phyloP scores from a whole-genome alignment of 2,797 vertebrate genomes.

The Manis pentadactyla region DNA sequence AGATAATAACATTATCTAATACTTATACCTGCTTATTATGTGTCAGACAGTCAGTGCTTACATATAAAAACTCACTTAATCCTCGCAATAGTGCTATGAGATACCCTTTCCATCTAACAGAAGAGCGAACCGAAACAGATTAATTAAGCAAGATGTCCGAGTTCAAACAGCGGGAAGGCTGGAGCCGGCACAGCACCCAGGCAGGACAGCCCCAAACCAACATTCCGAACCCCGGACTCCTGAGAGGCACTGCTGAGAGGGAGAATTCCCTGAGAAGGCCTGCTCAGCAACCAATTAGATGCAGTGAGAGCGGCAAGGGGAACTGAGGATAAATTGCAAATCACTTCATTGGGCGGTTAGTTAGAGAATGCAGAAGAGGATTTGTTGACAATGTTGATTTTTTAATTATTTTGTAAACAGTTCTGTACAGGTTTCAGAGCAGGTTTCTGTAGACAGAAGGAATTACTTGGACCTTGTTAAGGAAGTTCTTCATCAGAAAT shows the following conservation, averaged over 20 bases:
- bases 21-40: background rate
- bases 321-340: background rate
- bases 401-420: background rate
- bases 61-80: slow-evolving; percentile 51
- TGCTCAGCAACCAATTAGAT: background rate
- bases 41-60: slow-evolving; percentile 47
- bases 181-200: background rate
- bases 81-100: background rate
- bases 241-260: background rate
- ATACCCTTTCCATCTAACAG: slow-evolving; percentile 4
- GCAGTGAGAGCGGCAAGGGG: background rate
- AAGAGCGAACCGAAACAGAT: background rate
- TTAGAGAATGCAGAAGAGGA: background rate
- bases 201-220: background rate
- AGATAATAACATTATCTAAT: background rate
- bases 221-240: background rate
- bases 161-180: background rate
- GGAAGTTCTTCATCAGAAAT: background rate
- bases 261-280: background rate
- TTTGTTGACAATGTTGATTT: background rate
- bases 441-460: background rate
- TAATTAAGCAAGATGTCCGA: background rate
- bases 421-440: background rate
- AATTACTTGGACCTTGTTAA: background rate
- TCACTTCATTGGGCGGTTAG: background rate